phyloP scores from a whole-genome alignment of 2,888 invertebrate species.

The Ophion ventricosus region DNA sequence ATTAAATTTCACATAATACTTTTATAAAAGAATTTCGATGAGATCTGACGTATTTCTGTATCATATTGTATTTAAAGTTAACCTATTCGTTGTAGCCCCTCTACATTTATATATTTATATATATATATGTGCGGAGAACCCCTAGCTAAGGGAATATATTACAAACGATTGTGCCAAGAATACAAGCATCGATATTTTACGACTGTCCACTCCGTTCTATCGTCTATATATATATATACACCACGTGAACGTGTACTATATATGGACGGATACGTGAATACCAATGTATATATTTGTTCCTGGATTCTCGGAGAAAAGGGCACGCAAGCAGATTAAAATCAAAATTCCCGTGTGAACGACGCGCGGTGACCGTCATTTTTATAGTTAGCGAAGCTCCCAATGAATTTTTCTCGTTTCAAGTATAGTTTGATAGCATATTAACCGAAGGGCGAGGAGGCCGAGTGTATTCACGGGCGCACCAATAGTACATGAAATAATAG shows the following conservation, averaged over 20 bases:
- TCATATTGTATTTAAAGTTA: neutral
- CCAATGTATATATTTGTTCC: conserved; percentile 43
- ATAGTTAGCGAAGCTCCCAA: neutral
- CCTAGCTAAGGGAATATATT: conserved; percentile 41
- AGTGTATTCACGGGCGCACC: no score
- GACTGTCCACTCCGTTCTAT: conserved; percentile 54
- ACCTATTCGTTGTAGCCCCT: neutral
- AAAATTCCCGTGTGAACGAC: conserved; percentile 78
- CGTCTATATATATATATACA: conserved; percentile 19
- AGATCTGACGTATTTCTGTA: neutral
- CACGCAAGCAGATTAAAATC: conserved; percentile 54
- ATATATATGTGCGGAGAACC: conserved; percentile 21
- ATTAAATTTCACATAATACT: no score
- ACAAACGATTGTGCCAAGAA: conserved; percentile 28
- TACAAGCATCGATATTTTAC: conserved; percentile 65
- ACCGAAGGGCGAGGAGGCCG: conserved; percentile 26
- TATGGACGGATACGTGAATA: neutral
- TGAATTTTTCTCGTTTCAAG: no score
- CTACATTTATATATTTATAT: neutral
- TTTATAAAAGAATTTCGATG: neutral
- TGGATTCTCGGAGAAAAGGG: conserved; percentile 10
- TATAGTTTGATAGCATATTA: neutral
- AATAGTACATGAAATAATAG: no score
- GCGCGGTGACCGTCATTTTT: neutral
- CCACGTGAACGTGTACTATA: neutral